Percentiles rank a stretch among this genome's conserved stretches.
Conservation (phyloP, 2,797 vertebrate species). For the Aulostomus chinensis region DNA sequence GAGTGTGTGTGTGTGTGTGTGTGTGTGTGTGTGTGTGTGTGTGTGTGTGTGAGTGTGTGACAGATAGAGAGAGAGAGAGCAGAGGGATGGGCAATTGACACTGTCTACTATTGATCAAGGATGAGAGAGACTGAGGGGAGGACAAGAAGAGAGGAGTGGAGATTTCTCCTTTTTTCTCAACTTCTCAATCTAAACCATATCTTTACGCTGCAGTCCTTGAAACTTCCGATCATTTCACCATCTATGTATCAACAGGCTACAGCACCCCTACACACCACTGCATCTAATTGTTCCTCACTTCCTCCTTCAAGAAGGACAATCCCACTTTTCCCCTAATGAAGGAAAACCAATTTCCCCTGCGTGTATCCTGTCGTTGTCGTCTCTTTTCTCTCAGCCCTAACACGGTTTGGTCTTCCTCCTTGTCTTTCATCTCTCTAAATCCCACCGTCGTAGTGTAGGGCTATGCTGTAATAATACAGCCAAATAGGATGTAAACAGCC, state of each 20-base stretch:
- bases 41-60: constrained; percentile 13
- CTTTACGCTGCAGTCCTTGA: no score
- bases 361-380: constrained; percentile 55
- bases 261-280: constrained; percentile 4
- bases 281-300: constrained; percentile 8
- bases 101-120: constrained; percentile 34
- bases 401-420: no score
- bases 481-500: constrained; percentile 24
- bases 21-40: constrained; percentile 6
- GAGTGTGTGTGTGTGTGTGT: constrained; percentile 8
- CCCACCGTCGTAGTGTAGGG: no score
- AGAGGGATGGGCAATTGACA: constrained; percentile 17
- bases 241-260: constrained; percentile 20
- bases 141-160: no score
- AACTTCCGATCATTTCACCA: constrained; percentile 10
- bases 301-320: constrained; percentile 27
- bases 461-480: no score
- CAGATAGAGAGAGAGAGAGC: neutral
- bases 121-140: constrained; percentile 16
- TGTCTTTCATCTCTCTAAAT: no score
- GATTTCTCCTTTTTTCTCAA: no score
- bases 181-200: no score
- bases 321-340: constrained; percentile 55
- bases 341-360: constrained; percentile 57
- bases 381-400: no score